phyloP scores from a whole-genome alignment of 1,140 invertebrate genomes.

The Monomorium pharaonis region DNA sequence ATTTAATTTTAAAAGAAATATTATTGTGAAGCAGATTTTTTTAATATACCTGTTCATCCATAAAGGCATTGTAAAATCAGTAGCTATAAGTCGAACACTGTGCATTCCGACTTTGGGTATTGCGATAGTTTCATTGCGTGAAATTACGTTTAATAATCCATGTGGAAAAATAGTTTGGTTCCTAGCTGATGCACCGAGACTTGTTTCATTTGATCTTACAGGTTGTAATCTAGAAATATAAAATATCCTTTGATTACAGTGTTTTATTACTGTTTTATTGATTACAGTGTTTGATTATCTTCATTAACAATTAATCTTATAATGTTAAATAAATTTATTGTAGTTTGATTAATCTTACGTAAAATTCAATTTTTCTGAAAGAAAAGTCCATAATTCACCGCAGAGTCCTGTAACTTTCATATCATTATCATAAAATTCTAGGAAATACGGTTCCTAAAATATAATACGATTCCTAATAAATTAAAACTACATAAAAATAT shows the following conservation, averaged over 20 bases:
- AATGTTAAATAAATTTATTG: no score
- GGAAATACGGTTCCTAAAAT: constrained; percentile 7
- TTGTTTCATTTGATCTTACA: not conserved
- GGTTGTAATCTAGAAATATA: constrained; percentile 63
- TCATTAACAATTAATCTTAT: not conserved
- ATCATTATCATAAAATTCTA: constrained; percentile 38
- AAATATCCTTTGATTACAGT: not conserved
- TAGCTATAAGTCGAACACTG: fast-evolving
- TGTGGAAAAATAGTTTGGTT: constrained; percentile 40
- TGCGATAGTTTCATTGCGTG: constrained; percentile 66
- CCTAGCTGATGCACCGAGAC: not conserved
- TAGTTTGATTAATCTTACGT: constrained; percentile 56
- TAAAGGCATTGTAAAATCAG: constrained; percentile 38
- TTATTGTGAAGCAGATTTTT: constrained; percentile 55
- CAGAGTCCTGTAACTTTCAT: constrained; percentile 35
- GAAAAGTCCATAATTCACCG: constrained; percentile 61
- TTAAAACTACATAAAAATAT: not conserved
- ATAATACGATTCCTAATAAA: not conserved
- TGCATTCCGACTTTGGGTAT: constrained; percentile 58
- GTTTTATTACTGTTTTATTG: no score
- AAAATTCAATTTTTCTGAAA: constrained; percentile 64
- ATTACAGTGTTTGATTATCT: constrained; percentile 42
- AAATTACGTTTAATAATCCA: constrained; percentile 66
- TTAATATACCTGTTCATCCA: constrained; percentile 52
- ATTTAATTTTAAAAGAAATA: not conserved